Conservation (phyloP, 2,113 vertebrate genomes). For the Morone chrysops region DNA sequence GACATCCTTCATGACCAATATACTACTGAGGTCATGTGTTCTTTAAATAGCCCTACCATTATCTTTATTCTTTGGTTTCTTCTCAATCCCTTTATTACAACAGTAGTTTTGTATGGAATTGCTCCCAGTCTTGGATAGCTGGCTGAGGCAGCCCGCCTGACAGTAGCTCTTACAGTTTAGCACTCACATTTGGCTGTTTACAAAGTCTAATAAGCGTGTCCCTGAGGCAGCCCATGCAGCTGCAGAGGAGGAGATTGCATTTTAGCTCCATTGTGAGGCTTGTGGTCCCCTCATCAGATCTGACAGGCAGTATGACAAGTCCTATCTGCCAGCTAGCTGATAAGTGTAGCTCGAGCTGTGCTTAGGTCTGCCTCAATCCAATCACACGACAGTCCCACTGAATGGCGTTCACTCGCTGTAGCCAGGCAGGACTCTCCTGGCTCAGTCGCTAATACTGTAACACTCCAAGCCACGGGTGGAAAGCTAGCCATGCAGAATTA, state of each 20-base stretch:
- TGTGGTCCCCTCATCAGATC: conserved; percentile 81
- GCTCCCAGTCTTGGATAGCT: conserved; percentile 44
- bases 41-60: conserved; percentile 11
- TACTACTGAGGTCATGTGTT: neutral
- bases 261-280: conserved; percentile 82
- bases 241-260: conserved; percentile 82
- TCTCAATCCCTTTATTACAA: conserved; percentile 46
- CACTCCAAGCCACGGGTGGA: conserved; percentile 48
- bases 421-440: conserved; percentile 52
- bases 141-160: conserved; percentile 55
- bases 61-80: conserved; percentile 34
- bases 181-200: conserved; percentile 80
- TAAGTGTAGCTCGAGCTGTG: conserved; percentile 78
- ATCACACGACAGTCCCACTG: conserved; percentile 76
- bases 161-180: conserved; percentile 74
- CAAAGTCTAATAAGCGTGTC: conserved; percentile 82
- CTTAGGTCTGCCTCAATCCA: conserved; percentile 83
- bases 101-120: conserved; percentile 39
- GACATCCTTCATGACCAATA: neutral
- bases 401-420: conserved; percentile 58
- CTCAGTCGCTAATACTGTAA: conserved; percentile 63
- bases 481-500: conserved; percentile 62
- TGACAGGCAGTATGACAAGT: conserved; percentile 84
- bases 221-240: conserved; percentile 74
- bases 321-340: conserved; percentile 83